Evolutionary conservation across 37 sponge, comb jelly and placozoan species (phyloP), one percentile per base, ranked within the genome.

Genomic region (Diacarnus erythraeanus): DNA sequence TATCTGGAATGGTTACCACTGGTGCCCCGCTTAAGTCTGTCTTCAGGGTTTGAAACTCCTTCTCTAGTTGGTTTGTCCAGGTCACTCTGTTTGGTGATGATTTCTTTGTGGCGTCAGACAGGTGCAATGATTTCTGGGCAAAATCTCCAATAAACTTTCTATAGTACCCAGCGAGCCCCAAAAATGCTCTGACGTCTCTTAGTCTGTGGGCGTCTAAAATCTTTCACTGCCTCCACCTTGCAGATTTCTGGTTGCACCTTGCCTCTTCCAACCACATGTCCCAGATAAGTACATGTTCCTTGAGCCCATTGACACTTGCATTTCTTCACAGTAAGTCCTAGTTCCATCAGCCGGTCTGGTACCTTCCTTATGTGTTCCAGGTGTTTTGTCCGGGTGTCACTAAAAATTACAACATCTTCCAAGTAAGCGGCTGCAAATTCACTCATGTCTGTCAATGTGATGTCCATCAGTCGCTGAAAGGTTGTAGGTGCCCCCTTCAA

Each of bases 401-500:
- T 75, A 37, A 57, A 57, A 8, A 86, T 76, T 56, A 83, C 36
- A 37, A 86, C 64, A 58, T n/a, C n/a, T n/a, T n/a, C n/a, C n/a
- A n/a, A n/a, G n/a, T n/a, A 89, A 22, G 72, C 79, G 22, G 81
- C 42, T 23, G 67, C 78, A 26, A 80, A 84, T 17, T 54, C 56
- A 4, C 70, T 77, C 3, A 85, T 33, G 12, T 81, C 85, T 42
- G 51, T 1, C 21, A 89, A 31, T 20, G 84, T 42, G 29, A 47
- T 38, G 54, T 84, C 90, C 79, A 89, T 74, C 25, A 84, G 57
- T 26, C 85, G 47, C 56, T 89, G 90, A 72, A 89, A 89, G 1
- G 90, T 41, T 23, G 80, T 66, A 10, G 90, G 85, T 34, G 80
- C 85, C 2, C 82, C 82, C 29, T 38, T 51, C 30, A 89, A 37